Conservation (phyloP, 2,888 invertebrate species). For the Muschampia plurimacula region DNA sequence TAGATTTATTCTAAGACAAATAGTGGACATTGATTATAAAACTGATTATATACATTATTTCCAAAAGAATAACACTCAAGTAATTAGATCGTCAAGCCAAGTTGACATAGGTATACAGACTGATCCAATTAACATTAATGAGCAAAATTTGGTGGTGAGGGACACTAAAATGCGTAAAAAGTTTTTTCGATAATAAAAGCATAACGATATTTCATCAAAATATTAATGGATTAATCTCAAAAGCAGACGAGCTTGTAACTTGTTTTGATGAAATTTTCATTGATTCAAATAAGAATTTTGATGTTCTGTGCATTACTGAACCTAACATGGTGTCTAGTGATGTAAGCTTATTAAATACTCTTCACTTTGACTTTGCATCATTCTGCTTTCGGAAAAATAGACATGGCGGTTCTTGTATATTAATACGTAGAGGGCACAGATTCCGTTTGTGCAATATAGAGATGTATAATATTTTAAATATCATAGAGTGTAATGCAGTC, state of each 20-base stretch:
- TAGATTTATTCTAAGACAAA: not conserved
- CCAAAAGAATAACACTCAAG: not conserved
- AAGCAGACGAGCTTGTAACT: conserved; percentile 1
- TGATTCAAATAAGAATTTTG: not conserved
- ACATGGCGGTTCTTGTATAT: not conserved
- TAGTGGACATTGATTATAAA: not conserved
- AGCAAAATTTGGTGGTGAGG: not conserved
- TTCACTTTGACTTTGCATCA: not conserved
- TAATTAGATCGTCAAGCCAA: not conserved
- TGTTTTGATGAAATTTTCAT: not conserved
- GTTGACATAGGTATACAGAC: conserved; percentile 1
- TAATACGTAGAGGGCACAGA: not conserved
- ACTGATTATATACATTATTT: not conserved
- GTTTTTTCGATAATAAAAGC: not conserved
- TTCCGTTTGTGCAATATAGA: not conserved
- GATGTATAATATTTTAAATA: not conserved
- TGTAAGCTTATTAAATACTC: not conserved
- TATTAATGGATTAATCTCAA: conserved; percentile 1
- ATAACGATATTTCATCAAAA: conserved; percentile 7
- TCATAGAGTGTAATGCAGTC: conserved; percentile 15
- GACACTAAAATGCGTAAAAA: not conserved
- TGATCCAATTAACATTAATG: not conserved
- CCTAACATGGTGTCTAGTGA: not conserved
- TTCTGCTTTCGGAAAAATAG: not conserved
- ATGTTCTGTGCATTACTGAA: not conserved